phyloP scores from a whole-genome alignment of 2,797 vertebrate species.

The Delichon dasypus region DNA sequence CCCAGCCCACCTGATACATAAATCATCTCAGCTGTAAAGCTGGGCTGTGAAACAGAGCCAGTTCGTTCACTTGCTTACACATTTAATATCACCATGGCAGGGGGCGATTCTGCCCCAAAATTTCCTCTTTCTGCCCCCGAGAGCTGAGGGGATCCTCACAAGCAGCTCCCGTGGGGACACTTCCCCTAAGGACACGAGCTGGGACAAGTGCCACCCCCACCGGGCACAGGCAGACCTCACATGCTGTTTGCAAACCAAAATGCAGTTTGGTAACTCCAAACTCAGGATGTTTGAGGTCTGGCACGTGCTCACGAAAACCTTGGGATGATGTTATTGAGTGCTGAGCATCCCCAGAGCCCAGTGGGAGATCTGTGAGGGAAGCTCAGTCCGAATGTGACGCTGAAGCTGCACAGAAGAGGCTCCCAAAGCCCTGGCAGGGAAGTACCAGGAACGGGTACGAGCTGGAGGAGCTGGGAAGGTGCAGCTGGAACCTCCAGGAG shows the following conservation, averaged over 20 bases:
- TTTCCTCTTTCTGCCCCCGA: neutral
- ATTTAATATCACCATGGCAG: neutral
- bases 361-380: neutral
- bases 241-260: neutral
- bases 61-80: neutral
- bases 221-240: neutral
- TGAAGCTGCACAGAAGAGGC: neutral
- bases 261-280: neutral
- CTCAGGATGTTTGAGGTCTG: neutral
- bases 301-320: neutral
- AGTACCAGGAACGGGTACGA: neutral
- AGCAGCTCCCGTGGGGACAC: neutral
- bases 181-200: too few relatives aligned
- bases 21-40: neutral
- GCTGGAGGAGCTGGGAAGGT: neutral
- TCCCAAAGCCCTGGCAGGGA: neutral
- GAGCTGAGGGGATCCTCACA: neutral
- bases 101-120: neutral
- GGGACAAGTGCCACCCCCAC: neutral
- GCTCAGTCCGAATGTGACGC: rapidly evolving
- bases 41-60: neutral
- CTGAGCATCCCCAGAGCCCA: neutral
- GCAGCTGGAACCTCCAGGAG: neutral
- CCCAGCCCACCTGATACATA: constrained; percentile 17
- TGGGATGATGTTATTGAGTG: neutral